Conservation (phyloP, 2,888 invertebrate species). For the Baccha elongata region DNA sequence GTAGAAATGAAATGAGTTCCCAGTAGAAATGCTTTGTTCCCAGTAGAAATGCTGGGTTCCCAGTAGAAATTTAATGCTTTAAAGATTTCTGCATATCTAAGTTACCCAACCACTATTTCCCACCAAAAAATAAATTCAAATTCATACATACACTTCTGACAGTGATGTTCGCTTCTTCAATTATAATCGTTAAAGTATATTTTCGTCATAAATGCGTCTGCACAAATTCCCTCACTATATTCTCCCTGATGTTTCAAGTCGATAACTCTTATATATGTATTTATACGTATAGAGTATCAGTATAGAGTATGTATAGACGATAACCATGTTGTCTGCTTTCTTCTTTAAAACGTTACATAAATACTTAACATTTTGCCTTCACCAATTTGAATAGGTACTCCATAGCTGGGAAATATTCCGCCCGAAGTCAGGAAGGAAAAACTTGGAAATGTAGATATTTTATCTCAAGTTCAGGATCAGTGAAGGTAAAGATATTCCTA, state of each 20-base stretch:
- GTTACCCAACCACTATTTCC: too few relatives aligned
- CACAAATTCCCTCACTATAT: conserved; percentile 14
- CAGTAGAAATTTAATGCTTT: too few relatives aligned
- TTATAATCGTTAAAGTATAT: conserved; percentile 33
- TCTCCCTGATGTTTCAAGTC: conserved; percentile 26
- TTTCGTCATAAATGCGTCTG: conserved; percentile 30
- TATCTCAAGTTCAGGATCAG: conserved; percentile 68
- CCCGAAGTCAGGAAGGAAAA: conserved; percentile 4
- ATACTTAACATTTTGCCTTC: conserved; percentile 11
- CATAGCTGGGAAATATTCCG: neutral
- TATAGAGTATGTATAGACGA: too few relatives aligned
- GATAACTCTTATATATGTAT: conserved; percentile 49
- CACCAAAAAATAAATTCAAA: too few relatives aligned
- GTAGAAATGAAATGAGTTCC: too few relatives aligned
- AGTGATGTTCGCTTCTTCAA: conserved; percentile 6
- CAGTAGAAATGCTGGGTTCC: too few relatives aligned
- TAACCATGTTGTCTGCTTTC: conserved; percentile 40
- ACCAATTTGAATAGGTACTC: conserved; percentile 7
- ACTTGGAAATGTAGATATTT: conserved; percentile 38
- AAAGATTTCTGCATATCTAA: too few relatives aligned
- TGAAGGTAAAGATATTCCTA: conserved; percentile 18
- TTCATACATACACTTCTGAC: too few relatives aligned
- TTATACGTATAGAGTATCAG: neutral
- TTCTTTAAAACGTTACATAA: conserved; percentile 28
- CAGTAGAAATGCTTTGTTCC: too few relatives aligned